Conservation (phyloP, 1,140 invertebrate species). For the Euura saliciscinereae region DNA sequence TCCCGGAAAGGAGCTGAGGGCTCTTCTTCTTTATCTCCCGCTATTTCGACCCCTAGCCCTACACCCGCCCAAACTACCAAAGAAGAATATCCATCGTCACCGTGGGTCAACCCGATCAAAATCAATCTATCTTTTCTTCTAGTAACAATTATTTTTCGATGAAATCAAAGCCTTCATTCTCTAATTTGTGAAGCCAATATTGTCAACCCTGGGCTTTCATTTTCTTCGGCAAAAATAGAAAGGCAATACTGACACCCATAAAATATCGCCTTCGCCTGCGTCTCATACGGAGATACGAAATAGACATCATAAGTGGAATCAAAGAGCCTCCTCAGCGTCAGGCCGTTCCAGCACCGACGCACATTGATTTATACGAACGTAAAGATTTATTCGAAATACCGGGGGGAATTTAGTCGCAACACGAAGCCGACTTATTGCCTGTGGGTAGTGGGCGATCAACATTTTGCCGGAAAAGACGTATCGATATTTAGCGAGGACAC, state of each 20-base stretch:
- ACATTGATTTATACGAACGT: slow-evolving; percentile 55
- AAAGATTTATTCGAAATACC: slow-evolving; percentile 58
- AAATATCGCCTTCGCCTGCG: too few relatives aligned
- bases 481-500: too few relatives aligned
- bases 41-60: slow-evolving; percentile 40
- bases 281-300: too few relatives aligned
- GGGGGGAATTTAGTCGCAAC: slow-evolving; percentile 58
- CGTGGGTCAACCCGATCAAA: neutral
- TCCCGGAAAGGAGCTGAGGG: slow-evolving; percentile 37
- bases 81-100: neutral
- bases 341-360: slow-evolving; percentile 46
- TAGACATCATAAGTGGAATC: neutral
- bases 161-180: neutral
- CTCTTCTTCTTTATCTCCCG: slow-evolving; percentile 38
- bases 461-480: too few relatives aligned
- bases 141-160: neutral
- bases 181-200: too few relatives aligned
- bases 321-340: slow-evolving; percentile 28
- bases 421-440: slow-evolving; percentile 58
- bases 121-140: neutral
- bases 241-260: too few relatives aligned
- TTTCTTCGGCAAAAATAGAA: too few relatives aligned
- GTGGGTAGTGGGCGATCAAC: slow-evolving; percentile 42
- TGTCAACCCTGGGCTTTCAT: too few relatives aligned
- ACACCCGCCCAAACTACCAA: neutral